A percentile compares a stretch with the other conserved stretches of the same genome.
These are phyloP conservation scores for Leptopilina clavipes DNA, from an alignment of 1,140 invertebrate species.

Conservation along the genomic window DNA sequence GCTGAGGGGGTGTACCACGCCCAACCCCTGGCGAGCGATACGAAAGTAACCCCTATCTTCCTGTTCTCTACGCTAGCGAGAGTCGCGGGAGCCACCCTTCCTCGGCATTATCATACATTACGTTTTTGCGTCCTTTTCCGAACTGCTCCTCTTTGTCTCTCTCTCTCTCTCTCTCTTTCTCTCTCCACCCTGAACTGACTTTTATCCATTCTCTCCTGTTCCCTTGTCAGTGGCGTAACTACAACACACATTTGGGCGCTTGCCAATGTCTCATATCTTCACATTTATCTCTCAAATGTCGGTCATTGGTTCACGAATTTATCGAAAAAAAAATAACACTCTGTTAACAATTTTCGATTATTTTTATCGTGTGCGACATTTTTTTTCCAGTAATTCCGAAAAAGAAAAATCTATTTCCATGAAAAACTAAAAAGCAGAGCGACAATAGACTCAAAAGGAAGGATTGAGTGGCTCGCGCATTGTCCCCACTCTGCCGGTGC, in stretches of 20 bases:
- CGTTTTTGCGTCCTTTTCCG: slow-evolving; percentile 66
- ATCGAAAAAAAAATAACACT: neutral
- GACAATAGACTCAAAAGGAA: no score
- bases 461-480: no score
- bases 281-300: slow-evolving; percentile 27
- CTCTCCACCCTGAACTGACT: slow-evolving; percentile 39
- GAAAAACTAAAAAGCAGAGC: no score
- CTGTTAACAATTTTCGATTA: no score
- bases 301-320: slow-evolving; percentile 7
- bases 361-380: no score
- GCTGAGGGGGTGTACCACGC: slow-evolving; percentile 68
- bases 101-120: slow-evolving; percentile 72
- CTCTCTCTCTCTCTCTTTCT: slow-evolving; percentile 33
- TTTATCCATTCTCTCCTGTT: slow-evolving; percentile 38
- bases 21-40: slow-evolving; percentile 68
- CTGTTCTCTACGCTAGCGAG: slow-evolving; percentile 43
- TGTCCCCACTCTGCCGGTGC: no score
- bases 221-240: slow-evolving; percentile 30
- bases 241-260: slow-evolving; percentile 29
- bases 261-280: slow-evolving; percentile 5
- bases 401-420: no score
- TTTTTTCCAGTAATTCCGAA: no score
- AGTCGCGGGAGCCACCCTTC: slow-evolving; percentile 56
- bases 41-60: slow-evolving; percentile 56
- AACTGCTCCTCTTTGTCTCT: slow-evolving; percentile 45